Conservation (phyloP, 2,797 vertebrate species). For the Dryobates pubescens region DNA sequence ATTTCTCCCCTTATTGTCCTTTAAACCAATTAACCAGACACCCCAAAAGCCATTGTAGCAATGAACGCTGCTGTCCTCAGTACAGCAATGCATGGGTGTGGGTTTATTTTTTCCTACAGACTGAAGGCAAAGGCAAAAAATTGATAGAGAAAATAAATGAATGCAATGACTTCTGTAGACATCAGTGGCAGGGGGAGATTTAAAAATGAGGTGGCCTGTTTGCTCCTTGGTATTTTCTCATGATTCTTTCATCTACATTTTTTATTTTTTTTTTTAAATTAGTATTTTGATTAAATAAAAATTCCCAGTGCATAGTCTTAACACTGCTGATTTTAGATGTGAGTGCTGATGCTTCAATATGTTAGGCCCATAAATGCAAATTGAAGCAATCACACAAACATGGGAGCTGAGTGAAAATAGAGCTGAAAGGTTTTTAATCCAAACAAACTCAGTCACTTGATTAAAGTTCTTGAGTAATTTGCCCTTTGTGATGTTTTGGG, state of each 20-base stretch:
- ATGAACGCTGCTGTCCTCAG: background rate
- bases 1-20: background rate
- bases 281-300: conserved; percentile 67
- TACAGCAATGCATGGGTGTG: rapidly evolving
- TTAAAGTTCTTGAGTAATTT: conserved; percentile 49
- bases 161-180: background rate
- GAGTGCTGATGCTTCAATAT: conserved; percentile 12
- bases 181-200: background rate
- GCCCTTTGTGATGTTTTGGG: conserved; percentile 33
- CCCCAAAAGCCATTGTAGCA: background rate
- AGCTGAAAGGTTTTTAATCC: conserved; percentile 45
- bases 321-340: conserved; percentile 10
- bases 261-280: background rate
- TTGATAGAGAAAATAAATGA: background rate
- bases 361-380: conserved; percentile 57
- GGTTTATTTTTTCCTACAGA: background rate
- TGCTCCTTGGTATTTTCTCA: background rate
- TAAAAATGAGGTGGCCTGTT: background rate
- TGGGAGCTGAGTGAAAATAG: conserved; percentile 12
- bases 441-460: conserved; percentile 47
- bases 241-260: background rate
- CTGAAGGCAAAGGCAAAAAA: background rate
- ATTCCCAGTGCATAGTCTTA: conserved; percentile 32
- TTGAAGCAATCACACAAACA: conserved; percentile 59
- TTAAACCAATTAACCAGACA: background rate